These are phyloP conservation scores for Actinia tenebrosa DNA, from an alignment of 64 coral and sea anemone genomes.

Conservation along the genomic window DNA sequence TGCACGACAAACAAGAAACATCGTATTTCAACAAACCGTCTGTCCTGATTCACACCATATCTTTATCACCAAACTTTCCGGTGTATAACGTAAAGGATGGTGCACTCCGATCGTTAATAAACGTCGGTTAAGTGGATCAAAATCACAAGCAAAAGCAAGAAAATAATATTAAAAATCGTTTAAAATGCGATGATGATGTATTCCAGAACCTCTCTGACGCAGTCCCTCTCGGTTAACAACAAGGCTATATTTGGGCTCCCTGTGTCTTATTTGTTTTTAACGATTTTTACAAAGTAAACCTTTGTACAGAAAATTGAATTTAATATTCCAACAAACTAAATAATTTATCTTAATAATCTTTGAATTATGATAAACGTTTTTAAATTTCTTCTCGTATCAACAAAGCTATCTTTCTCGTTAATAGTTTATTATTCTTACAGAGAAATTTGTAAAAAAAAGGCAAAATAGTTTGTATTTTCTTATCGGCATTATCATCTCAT, in stretches of 20 bases:
- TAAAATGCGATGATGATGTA: background rate
- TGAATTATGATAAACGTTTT: no score
- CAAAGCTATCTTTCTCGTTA: background rate
- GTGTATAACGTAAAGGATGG: background rate
- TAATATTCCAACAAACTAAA: no score
- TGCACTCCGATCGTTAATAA: background rate
- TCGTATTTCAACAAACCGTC: background rate
- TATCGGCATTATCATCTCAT: background rate
- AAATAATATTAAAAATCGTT: background rate
- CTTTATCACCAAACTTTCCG: background rate
- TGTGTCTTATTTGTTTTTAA: background rate
- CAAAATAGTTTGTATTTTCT: background rate
- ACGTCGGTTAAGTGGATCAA: background rate
- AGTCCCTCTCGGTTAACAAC: background rate
- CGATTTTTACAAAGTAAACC: background rate
- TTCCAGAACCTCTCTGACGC: background rate
- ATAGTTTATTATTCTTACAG: background rate
- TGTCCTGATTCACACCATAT: background rate
- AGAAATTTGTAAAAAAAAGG: background rate
- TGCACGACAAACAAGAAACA: no score
- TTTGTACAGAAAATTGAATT: no score
- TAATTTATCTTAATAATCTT: no score
- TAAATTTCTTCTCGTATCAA: no score
- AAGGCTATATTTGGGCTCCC: background rate
- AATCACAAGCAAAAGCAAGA: background rate